Evolutionary conservation across 30 jellyfish, hydroid and myxozoan species (phyloP).

Genomic region (Morbakka virulenta): DNA sequence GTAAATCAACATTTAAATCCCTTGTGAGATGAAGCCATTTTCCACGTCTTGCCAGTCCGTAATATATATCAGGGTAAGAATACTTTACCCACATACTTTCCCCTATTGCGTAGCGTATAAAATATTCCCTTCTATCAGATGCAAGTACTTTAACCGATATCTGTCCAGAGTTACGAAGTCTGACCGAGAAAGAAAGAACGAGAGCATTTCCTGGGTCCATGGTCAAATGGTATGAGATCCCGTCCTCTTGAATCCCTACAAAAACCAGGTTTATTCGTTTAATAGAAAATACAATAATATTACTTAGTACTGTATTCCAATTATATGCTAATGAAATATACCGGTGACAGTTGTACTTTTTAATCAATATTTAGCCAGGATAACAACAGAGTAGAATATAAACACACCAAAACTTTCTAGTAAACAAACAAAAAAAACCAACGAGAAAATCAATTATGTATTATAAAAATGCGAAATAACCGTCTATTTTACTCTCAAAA

Average conservation of each 20-base stretch:
- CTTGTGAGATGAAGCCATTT: conserved; percentile 54
- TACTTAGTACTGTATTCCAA: too few relatives aligned
- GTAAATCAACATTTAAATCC: conserved; percentile 56
- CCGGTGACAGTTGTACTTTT: too few relatives aligned
- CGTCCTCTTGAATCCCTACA: neutral
- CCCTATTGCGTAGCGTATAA: neutral
- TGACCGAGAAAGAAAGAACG: conserved; percentile 21
- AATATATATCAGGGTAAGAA: neutral
- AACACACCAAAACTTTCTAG: too few relatives aligned
- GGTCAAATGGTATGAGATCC: neutral
- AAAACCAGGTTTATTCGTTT: too few relatives aligned
- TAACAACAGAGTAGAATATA: too few relatives aligned
- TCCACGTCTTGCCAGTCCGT: conserved; percentile 33
- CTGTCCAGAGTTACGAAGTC: neutral
- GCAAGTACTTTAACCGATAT: conserved; percentile 21
- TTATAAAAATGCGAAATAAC: too few relatives aligned
- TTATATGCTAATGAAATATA: too few relatives aligned
- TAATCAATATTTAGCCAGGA: too few relatives aligned
- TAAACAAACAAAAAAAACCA: too few relatives aligned
- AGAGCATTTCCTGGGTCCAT: neutral
- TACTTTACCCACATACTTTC: neutral
- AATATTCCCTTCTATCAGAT: neutral
- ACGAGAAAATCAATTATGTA: too few relatives aligned
- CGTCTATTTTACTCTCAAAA: too few relatives aligned
- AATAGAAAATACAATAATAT: too few relatives aligned